phyloP scores from a whole-genome alignment of 2,113 vertebrate species.

The Oreamnos americanus region DNA sequence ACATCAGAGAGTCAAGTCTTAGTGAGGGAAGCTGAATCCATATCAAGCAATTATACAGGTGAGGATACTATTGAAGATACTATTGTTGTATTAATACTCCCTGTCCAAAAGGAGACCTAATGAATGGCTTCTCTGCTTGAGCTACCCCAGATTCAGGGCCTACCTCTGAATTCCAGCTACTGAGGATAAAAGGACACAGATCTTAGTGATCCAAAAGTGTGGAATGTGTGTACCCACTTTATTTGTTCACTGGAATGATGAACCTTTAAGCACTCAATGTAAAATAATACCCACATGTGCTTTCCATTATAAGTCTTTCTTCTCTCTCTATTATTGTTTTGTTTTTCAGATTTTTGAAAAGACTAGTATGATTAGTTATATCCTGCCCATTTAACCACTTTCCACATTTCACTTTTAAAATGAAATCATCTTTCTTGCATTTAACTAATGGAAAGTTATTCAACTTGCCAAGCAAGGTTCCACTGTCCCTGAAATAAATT shows the following conservation, averaged over 20 bases:
- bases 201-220: not conserved
- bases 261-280: not conserved
- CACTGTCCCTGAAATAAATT: slow-evolving; percentile 73
- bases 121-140: not conserved
- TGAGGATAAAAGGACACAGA: not conserved
- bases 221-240: not conserved
- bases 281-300: not conserved
- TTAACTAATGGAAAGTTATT: slow-evolving; percentile 81
- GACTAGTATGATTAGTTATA: not conserved
- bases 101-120: not conserved
- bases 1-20: not conserved
- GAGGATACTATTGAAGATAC: not conserved
- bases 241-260: not conserved
- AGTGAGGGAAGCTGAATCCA: not conserved
- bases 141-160: not conserved
- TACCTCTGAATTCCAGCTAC: not conserved
- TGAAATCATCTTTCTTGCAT: slow-evolving; percentile 78
- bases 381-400: slow-evolving; percentile 69
- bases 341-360: not conserved
- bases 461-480: slow-evolving; percentile 78
- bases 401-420: slow-evolving; percentile 76
- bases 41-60: not conserved
- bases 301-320: not conserved
- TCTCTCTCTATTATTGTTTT: not conserved
- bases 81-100: not conserved